phyloP scores from a whole-genome alignment of 2,113 vertebrate genomes.

The Serilophus lunatus region DNA sequence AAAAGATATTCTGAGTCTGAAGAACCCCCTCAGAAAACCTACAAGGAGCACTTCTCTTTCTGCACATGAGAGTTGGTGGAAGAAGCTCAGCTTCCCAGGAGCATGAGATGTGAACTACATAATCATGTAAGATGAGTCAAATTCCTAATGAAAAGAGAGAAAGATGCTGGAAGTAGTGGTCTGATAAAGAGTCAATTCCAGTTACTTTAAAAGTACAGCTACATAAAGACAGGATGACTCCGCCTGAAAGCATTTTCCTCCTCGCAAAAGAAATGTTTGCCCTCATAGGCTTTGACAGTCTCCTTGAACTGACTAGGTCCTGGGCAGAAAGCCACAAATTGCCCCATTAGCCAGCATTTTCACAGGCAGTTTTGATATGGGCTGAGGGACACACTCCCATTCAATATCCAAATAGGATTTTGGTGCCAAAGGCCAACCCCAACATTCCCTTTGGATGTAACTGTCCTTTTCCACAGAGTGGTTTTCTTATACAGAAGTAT shows the following conservation, averaged over 20 bases:
- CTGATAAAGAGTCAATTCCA: not conserved
- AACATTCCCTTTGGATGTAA: not conserved
- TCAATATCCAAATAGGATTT: not conserved
- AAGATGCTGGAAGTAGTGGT: fast-evolving
- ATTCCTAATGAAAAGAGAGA: not conserved
- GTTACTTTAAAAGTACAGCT: not conserved
- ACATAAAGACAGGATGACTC: fast-evolving
- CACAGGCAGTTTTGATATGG: fast-evolving
- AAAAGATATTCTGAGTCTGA: not conserved
- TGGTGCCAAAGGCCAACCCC: not conserved
- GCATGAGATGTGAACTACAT: not conserved
- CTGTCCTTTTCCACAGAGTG: not conserved
- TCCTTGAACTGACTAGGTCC: not conserved
- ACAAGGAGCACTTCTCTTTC: not conserved
- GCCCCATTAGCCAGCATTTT: not conserved
- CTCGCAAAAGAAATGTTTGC: not conserved
- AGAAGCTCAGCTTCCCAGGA: not conserved
- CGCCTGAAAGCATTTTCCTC: not conserved
- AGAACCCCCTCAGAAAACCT: not conserved
- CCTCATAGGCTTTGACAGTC: not conserved
- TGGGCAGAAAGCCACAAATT: not conserved
- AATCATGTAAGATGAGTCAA: not conserved
- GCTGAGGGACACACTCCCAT: not conserved
- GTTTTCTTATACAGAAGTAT: not conserved
- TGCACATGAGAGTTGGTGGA: not conserved